A percentile compares a stretch with the other conserved stretches of the same genome.
Evolutionary conservation across 2,113 vertebrate species (phyloP).

Genomic region (Catagonus wagneri): DNA sequence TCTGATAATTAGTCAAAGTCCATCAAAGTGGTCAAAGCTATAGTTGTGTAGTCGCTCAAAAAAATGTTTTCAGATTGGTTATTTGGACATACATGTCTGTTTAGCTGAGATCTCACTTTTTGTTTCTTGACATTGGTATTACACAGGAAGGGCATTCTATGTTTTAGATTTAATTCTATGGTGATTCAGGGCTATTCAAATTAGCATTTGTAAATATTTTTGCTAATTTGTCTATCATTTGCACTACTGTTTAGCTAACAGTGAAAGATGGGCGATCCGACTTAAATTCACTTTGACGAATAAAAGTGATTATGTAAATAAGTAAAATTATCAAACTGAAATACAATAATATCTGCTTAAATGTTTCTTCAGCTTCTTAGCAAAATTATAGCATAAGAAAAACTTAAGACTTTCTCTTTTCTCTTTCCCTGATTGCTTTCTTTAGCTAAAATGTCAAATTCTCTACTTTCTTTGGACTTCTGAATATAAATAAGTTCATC

Average conservation of each 20-base stretch:
- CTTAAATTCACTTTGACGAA: constrained; percentile 46
- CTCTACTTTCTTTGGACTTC: constrained; percentile 6
- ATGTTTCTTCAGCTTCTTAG: background rate
- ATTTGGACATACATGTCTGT: background rate
- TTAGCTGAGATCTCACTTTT: background rate
- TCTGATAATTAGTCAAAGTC: background rate
- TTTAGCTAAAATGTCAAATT: constrained; percentile 15
- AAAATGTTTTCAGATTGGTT: background rate
- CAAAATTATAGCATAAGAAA: background rate
- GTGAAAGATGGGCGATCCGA: background rate
- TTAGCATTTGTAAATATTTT: constrained; percentile 12
- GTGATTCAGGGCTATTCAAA: background rate
- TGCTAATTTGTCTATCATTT: constrained; percentile 11
- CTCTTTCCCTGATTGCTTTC: background rate
- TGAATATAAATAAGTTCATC: background rate
- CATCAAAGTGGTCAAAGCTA: background rate
- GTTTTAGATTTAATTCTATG: background rate
- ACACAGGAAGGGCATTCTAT: background rate
- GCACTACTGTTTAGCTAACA: constrained; percentile 3
- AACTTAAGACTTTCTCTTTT: background rate
- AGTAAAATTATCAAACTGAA: constrained; percentile 40
- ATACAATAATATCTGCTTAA: background rate
- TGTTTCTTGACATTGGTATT: background rate
- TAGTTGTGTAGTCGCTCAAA: background rate
- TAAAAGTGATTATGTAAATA: background rate